These are phyloP conservation scores for Goniozus legneri DNA, from an alignment of 1,140 invertebrate genomes.

Conservation along the genomic window DNA sequence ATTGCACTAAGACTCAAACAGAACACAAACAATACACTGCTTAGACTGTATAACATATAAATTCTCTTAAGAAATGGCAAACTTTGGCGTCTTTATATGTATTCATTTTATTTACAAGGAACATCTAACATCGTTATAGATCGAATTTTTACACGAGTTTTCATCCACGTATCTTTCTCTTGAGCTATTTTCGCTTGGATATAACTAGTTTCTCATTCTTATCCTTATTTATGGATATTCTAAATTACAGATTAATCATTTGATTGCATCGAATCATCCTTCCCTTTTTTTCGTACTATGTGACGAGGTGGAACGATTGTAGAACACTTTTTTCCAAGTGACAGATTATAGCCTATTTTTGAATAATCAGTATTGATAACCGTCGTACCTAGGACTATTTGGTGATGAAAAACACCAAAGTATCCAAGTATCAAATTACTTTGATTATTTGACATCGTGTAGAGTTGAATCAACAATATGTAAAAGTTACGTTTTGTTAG, in stretches of 20 bases:
- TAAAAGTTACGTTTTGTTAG: too few species aligned
- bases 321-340: too few species aligned
- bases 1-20: slow-evolving; percentile 8
- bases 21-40: slow-evolving; percentile 16
- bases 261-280: slow-evolving; percentile 18
- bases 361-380: background rate
- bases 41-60: background rate
- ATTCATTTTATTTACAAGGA: slow-evolving; percentile 49
- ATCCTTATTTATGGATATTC: slow-evolving; percentile 27
- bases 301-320: background rate
- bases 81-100: slow-evolving; percentile 37
- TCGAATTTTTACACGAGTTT: slow-evolving; percentile 37
- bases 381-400: background rate
- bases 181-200: too few species aligned
- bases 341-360: too few species aligned
- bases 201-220: slow-evolving; percentile 6
- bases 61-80: slow-evolving; percentile 29
- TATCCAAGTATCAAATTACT: too few species aligned
- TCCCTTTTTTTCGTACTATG: background rate
- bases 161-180: slow-evolving; percentile 28
- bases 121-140: slow-evolving; percentile 47
- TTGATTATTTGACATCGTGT: too few species aligned
- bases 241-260: slow-evolving; percentile 24
- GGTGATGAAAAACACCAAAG: too few species aligned
- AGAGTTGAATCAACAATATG: too few species aligned